Base-by-base conservation (phyloP, 1,140 invertebrate genomes). In the Drosophila bipectinata region DNA sequence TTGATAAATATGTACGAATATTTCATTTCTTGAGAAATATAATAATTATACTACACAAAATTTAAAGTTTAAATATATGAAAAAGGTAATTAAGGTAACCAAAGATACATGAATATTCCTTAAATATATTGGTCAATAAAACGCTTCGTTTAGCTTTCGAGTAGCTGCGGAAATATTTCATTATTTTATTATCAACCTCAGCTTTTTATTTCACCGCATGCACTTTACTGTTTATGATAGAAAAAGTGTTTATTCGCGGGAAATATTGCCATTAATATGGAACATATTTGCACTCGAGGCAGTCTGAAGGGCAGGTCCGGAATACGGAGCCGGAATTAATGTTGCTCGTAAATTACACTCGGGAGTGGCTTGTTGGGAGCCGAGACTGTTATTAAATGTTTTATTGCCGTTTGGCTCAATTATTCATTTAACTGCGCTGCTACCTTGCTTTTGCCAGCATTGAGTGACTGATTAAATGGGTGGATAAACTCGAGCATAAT, bases 311-410 rank as follows among this genome's bases (percentile, higher is more conserved):
- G 39, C 6, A 44, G 39, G 39, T 10, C 39, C 15, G 39, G 37
- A 41, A 4, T 41, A 2, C 4, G 62, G 15, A 49, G 62, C 41
- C 26, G 67, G 34, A 69, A 72, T 61, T 68, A 60, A 53, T 74
- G 60, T 57, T 24, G 15, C 39, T 44, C 39, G 39, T 44, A 47
- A 72, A 68, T 58, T 24, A 24, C 51, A 41, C 41, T 56, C 51
- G 26, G 15, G 72, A 41, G 56, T 47, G 45, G 9, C 24, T n/a
- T 8, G 34, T 21, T 66, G 9, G 10, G 21, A 56, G 49, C 24
- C 8, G 26, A 69, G 66, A 68, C 57, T 69, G 51, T 68, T 69
- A 69, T 69, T 68, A 56, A 69, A 69, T 69, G 63, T 69, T 69
- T 69, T 69, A 69, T 69, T 68, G 66, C 51, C 63, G 52, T 39